Percentiles rank a stretch among this genome's conserved stretches.
phyloP scores from a whole-genome alignment of 64 coral and sea anemone genomes.

The Astreopora myriophthalma region DNA sequence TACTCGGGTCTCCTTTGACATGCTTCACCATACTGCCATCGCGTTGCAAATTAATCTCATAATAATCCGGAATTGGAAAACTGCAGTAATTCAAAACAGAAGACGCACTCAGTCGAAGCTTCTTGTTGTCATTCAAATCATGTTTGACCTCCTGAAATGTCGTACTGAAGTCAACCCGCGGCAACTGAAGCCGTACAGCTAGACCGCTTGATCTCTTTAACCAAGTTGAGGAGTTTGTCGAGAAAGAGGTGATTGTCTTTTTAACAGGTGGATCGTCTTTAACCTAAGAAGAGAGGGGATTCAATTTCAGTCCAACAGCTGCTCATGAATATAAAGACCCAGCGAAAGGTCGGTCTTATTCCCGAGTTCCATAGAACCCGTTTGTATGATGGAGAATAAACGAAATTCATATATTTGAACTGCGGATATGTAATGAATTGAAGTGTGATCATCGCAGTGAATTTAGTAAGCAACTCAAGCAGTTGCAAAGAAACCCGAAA shows the following conservation, averaged over 20 bases:
- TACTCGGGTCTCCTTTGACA: slow-evolving; percentile 26
- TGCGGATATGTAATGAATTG: too few relatives aligned
- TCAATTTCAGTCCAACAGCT: background rate
- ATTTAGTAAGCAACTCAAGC: too few relatives aligned
- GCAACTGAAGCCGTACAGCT: slow-evolving; percentile 36
- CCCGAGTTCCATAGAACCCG: background rate
- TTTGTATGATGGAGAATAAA: background rate
- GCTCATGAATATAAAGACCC: background rate
- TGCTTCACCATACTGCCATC: slow-evolving; percentile 23
- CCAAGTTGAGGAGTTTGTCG: slow-evolving; percentile 49
- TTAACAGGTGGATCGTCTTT: background rate
- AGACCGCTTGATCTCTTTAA: slow-evolving; percentile 71
- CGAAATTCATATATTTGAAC: too few relatives aligned
- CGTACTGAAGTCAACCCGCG: slow-evolving; percentile 59
- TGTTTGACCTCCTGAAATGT: slow-evolving; percentile 63
- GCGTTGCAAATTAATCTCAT: slow-evolving; percentile 28
- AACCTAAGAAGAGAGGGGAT: background rate
- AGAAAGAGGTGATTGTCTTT: slow-evolving; percentile 24
- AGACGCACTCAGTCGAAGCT: background rate
- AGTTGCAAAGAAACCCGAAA: too few relatives aligned
- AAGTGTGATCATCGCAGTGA: too few relatives aligned
- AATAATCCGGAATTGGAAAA: slow-evolving; percentile 69
- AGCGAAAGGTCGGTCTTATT: background rate
- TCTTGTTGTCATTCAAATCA: slow-evolving; percentile 55
- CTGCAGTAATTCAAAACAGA: slow-evolving; percentile 56